Conservation (phyloP, 1,140 invertebrate species). For the Brachionus rotundiformis region DNA sequence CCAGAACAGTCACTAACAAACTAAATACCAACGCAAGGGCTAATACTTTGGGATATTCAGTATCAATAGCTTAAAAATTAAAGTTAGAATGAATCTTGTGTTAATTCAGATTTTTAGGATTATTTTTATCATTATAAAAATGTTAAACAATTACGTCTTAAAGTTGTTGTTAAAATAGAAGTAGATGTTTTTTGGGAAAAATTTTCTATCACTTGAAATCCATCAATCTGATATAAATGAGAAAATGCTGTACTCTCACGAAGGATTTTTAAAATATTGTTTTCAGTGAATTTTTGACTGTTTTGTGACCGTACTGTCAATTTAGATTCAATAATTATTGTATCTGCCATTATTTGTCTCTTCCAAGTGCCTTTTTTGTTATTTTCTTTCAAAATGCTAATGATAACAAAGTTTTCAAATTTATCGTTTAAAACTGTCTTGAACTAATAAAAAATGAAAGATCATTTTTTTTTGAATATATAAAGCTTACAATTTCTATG, state of each 20-base stretch:
- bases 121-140: too few species aligned
- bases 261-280: neutral
- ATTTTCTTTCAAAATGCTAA: neutral
- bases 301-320: slow-evolving; percentile 8
- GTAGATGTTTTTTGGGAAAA: neutral
- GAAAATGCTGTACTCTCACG: neutral
- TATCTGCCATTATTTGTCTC: neutral
- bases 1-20: neutral
- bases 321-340: neutral
- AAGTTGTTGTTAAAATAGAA: slow-evolving; percentile 10
- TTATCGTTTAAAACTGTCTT: neutral
- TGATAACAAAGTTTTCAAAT: slow-evolving; percentile 9
- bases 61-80: slow-evolving; percentile 3
- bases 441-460: neutral
- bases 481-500: neutral
- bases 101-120: too few species aligned
- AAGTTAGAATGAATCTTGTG: too few species aligned
- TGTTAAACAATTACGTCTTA: slow-evolving; percentile 26
- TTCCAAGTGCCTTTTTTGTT: neutral
- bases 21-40: slow-evolving; percentile 13
- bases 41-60: slow-evolving; percentile 3
- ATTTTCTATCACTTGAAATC: neutral
- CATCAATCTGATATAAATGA: neutral
- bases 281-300: slow-evolving; percentile 1
- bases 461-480: neutral